These are phyloP conservation scores for Drosophila parthenogenetica DNA, from an alignment of 2,888 invertebrate genomes.

Conservation along the genomic window DNA sequence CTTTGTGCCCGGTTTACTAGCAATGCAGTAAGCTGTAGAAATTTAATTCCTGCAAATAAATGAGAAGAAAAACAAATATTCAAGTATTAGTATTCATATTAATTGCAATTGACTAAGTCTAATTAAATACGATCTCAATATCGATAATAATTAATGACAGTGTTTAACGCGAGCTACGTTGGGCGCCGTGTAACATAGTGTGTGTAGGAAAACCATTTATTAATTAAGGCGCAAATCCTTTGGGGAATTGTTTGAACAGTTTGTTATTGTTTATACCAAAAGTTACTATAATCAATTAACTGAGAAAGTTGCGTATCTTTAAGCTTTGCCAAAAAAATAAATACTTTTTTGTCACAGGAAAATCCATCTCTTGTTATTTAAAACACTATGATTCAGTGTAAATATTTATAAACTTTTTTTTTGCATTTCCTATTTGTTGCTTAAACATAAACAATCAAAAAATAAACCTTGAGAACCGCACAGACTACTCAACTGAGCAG, in stretches of 20 bases:
- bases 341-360: too few relatives aligned
- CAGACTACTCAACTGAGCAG: not conserved
- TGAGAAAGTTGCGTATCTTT: too few relatives aligned
- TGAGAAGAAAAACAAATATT: conserved; percentile 4
- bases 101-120: not conserved
- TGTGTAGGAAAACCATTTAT: conserved; percentile 2
- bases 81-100: conserved; percentile 9
- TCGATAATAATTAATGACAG: conserved; percentile 15
- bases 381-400: too few relatives aligned
- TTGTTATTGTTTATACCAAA: not conserved
- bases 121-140: conserved; percentile 8
- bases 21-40: conserved; percentile 73
- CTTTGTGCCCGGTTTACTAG: conserved; percentile 55
- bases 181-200: not conserved
- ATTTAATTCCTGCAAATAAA: conserved; percentile 65
- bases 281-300: too few relatives aligned
- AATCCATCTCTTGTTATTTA: too few relatives aligned
- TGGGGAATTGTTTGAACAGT: conserved; percentile 1
- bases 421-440: not conserved
- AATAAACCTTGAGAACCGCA: not conserved
- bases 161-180: conserved; percentile 14
- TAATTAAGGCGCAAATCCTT: conserved; percentile 8
- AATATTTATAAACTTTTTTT: too few relatives aligned
- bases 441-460: not conserved
- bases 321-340: too few relatives aligned